Conservation (phyloP, 1,140 invertebrate genomes). For the Saccostrea glomerata region DNA sequence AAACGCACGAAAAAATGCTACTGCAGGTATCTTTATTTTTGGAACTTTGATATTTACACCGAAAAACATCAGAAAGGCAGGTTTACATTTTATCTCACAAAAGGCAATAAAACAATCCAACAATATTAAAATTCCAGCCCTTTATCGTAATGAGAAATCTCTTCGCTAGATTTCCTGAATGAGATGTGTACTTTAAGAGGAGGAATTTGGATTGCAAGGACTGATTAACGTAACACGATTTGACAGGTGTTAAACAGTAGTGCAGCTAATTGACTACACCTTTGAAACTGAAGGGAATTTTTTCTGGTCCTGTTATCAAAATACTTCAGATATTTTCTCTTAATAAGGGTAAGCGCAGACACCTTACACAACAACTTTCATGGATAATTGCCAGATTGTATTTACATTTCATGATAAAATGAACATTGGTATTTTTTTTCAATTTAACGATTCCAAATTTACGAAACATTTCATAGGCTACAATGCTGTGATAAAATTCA, state of each 20-base stretch:
- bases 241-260: slow-evolving; percentile 19
- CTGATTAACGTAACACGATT: neutral
- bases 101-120: slow-evolving; percentile 7
- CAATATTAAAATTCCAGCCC: slow-evolving; percentile 4
- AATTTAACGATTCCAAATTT: neutral
- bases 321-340: slow-evolving; percentile 17
- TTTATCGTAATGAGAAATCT: neutral
- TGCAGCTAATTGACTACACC: neutral
- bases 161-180: slow-evolving; percentile 4
- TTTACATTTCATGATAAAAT: neutral
- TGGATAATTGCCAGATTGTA: neutral
- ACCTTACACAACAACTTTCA: neutral
- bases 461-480: neutral
- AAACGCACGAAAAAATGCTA: neutral
- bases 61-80: neutral
- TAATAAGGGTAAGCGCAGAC: neutral
- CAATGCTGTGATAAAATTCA: neutral
- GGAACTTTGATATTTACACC: neutral
- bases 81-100: neutral
- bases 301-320: neutral
- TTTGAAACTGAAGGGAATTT: neutral
- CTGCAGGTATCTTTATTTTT: neutral
- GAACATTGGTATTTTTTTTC: neutral
- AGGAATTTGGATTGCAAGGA: slow-evolving; percentile 4
- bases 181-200: slow-evolving; percentile 13